Conservation (phyloP, 1,140 invertebrate genomes). For the Hyles euphorbiae region DNA sequence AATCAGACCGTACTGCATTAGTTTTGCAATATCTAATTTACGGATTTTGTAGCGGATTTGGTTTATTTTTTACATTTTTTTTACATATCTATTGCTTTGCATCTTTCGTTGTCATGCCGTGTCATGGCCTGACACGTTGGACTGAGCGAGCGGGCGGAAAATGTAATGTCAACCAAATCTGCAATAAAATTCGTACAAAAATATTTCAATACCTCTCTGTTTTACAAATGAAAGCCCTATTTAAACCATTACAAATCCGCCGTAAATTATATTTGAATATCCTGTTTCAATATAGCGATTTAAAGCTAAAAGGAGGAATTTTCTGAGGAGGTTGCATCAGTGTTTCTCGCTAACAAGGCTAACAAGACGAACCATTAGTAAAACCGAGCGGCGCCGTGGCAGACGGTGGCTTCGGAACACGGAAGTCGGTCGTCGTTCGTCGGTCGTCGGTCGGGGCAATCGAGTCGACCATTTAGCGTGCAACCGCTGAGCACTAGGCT, state of each 20-base stretch:
- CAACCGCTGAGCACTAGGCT: constrained; percentile 23
- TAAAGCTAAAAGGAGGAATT: too few species aligned
- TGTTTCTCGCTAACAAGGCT: constrained; percentile 16
- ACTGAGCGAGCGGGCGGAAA: too few species aligned
- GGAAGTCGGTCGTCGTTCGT: constrained; percentile 4
- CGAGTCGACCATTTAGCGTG: constrained; percentile 38
- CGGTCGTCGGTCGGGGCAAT: constrained; percentile 15
- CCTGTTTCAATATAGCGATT: too few species aligned
- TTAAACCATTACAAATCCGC: neutral
- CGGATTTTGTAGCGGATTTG: too few species aligned
- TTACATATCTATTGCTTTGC: too few species aligned
- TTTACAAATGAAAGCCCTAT: neutral
- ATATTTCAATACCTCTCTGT: neutral
- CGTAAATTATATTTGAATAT: too few species aligned
- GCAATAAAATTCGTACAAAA: neutral
- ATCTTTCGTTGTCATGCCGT: too few species aligned
- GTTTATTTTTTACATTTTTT: too few species aligned
- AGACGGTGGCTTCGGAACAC: neutral
- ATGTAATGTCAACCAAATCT: too few species aligned
- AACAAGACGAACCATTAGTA: constrained; percentile 21
- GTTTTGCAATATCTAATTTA: too few species aligned
- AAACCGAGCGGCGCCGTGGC: constrained; percentile 3
- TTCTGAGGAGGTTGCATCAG: neutral
- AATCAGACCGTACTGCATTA: too few species aligned
- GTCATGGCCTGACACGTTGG: too few species aligned